A percentile compares a stretch with the other conserved stretches of the same genome.
Conservation (phyloP, 2,113 vertebrate species). For the Arenaria interpres region DNA sequence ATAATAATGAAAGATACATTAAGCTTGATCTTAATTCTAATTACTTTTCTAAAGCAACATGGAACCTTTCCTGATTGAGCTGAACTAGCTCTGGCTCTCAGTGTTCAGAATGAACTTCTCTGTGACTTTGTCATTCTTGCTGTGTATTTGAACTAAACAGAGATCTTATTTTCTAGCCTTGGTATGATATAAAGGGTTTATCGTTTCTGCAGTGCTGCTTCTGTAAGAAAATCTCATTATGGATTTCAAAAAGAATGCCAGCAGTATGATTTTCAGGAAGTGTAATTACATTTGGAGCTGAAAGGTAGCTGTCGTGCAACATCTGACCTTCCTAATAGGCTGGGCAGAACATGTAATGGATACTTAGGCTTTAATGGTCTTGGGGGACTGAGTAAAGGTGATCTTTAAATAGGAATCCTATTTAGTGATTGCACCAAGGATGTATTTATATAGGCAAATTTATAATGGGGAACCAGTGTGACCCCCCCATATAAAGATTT, state of each 20-base stretch:
- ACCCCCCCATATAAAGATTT: neutral
- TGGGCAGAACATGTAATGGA: slow-evolving; percentile 59
- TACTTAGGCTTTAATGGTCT: slow-evolving; percentile 63
- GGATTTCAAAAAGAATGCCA: slow-evolving; percentile 25
- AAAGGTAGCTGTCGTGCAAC: slow-evolving; percentile 54
- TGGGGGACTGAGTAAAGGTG: slow-evolving; percentile 64
- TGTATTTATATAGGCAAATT: slow-evolving; percentile 32
- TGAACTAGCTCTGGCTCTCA: neutral
- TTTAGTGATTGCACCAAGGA: slow-evolving; percentile 10
- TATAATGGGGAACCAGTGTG: neutral
- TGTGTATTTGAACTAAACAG: neutral
- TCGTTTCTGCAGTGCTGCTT: neutral
- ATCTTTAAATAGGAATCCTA: slow-evolving; percentile 56
- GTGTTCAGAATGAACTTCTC: neutral
- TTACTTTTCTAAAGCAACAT: neutral
- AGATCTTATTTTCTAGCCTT: neutral
- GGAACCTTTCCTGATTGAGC: neutral
- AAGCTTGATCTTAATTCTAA: neutral
- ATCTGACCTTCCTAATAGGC: slow-evolving; percentile 72
- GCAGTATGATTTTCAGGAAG: slow-evolving; percentile 55
- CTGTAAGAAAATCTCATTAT: slow-evolving; percentile 45
- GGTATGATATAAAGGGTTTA: neutral
- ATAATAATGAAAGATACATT: neutral
- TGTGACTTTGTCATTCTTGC: neutral
- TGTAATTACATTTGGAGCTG: slow-evolving; percentile 57